Base-by-base conservation (phyloP, 2,113 vertebrate species). In the Urocolius indicus region DNA sequence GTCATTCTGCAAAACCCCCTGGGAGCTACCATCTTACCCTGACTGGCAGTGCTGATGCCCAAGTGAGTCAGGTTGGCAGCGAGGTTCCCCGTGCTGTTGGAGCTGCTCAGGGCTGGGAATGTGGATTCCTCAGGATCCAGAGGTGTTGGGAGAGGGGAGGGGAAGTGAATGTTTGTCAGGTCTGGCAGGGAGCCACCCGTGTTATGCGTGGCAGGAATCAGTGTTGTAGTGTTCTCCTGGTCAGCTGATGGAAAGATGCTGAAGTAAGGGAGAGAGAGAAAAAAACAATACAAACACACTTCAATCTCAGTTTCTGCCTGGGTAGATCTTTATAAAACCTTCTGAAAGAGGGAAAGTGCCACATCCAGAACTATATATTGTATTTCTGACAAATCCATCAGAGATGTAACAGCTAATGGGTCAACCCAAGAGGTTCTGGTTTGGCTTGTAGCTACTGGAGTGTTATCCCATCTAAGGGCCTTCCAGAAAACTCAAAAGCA, bases 91-190 rank as follows among this genome's bases (percentile, higher is more conserved):
- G 99, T 98, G 93, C 99, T 99, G 95, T 98, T 98, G 96, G 99
- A 98, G 67, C 98, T 97, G 95, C 98, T 98, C 71, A 99, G 98
- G 26, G 98, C 94, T 0, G 99, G 99, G 97, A 99, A 99, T 5
- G 98, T 90, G 16, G 98, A 97, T 84, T 99, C 99, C 87, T 99
- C 99, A 0, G 99, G 99, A 84, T 99, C 99, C 93, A 99, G 96
- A 0, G 99, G 99, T 8, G 99, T 99, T 24, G 99, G 99, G 29
- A 99, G 98, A 0, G 99, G 99, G 18, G 99, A 99, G 2, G 99
- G 99, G 97, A 99, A 99, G 97, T 99, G 99, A 97, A 99, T 99
- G 98, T 98, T 99, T 84, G 98, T 99, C 87, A 99, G 98, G 98
- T 99, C 99, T 0, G 99, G 99, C 96, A 99, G 98, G 13, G 99